These are phyloP conservation scores for Allophyes oxyacanthae DNA, from an alignment of 2,888 invertebrate genomes.

Conservation along the genomic window DNA sequence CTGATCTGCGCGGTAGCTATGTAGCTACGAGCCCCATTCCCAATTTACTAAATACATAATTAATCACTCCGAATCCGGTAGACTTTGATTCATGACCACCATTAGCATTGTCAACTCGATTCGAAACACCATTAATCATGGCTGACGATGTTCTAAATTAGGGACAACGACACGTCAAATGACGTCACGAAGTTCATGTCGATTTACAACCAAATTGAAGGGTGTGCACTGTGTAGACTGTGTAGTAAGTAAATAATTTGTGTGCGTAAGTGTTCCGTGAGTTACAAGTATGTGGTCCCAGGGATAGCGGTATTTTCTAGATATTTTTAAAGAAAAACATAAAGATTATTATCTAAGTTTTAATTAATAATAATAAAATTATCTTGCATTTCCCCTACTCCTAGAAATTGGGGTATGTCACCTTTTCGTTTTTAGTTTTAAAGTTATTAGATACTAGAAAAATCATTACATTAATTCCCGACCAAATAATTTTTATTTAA, in stretches of 20 bases:
- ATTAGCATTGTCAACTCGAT: conserved; percentile 42
- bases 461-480: no score
- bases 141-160: conserved; percentile 41
- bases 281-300: conserved; percentile 11
- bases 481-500: no score
- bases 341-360: no score
- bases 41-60: conserved; percentile 18
- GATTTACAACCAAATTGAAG: conserved; percentile 34
- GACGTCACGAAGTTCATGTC: conserved; percentile 45
- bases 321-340: no score
- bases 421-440: no score
- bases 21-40: neutral
- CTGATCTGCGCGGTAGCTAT: no score
- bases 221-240: conserved; percentile 9
- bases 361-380: no score
- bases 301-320: neutral
- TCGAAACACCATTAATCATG: conserved; percentile 52
- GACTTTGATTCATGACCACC: conserved; percentile 30
- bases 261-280: conserved; percentile 29
- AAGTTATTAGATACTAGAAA: no score
- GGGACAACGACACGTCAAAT: conserved; percentile 28
- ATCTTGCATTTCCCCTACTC: no score
- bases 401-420: no score
- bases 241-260: conserved; percentile 37
- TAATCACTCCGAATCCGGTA: conserved; percentile 13